Evolutionary conservation across 2,113 vertebrate species (phyloP), one percentile per base, ranked within the genome.

Genomic region (Cyphomyrus discorhynchus): DNA sequence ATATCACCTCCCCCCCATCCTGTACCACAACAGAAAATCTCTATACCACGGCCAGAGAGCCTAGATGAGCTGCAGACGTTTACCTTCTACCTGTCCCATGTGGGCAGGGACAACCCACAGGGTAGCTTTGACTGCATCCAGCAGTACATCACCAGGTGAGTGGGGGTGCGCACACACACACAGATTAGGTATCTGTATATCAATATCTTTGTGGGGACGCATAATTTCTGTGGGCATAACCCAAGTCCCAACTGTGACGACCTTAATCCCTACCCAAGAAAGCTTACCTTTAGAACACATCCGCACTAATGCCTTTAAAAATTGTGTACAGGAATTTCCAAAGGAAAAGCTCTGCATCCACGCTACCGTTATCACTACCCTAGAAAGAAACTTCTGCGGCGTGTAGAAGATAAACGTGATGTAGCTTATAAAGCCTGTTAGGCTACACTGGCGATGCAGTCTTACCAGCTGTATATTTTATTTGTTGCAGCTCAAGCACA

Each of bases 111-210:
- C 92, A 98, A 97, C 92, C 98, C 98, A 0, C 98, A 99, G 91
- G 97, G 98, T 62, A 99, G 98, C 92, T 99, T 99, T 6, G 98
- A 99, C 95, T 99, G 98, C 91, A 96, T 99, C 94, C 98, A 99
- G 96, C 98, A 99, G 94, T 99, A 97, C 90, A 96, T 97, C 2
- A 97, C 97, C 92, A 98, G 98, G 98, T 99, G 93, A 97, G 96
- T 90, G 53, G 8, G 31, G 3, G 27, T 19, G 11, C 6, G n/a
- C 66, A 13, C n/a, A 17, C 17, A 1, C 52, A 53, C 52, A 21
- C 52, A 21, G 15, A 52, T 5, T 17, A 3, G 62, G 24, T 27
- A 31, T 66, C n/a, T 3, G 56, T 58, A 70, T 70, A 66, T n/a
- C 58, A 4, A 27, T 62, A 62, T 66, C 24, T 27, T n/a, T 27